Percentiles rank a stretch among this genome's conserved stretches.
Conservation (phyloP, 2,113 vertebrate genomes). For the Acrocephalus arundinaceus region DNA sequence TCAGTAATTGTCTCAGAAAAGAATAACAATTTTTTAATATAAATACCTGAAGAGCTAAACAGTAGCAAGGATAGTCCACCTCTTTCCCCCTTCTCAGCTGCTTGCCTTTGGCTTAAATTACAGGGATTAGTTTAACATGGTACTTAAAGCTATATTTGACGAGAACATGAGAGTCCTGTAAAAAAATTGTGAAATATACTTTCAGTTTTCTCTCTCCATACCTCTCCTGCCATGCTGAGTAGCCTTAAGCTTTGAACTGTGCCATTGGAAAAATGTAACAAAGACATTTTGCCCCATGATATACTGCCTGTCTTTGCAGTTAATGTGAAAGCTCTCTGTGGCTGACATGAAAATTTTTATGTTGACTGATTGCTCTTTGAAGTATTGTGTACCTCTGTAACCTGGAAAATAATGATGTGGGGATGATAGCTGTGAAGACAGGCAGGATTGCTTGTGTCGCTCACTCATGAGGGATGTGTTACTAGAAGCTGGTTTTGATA, state of each 20-base stretch:
- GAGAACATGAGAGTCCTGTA: neutral
- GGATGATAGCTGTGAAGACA: neutral
- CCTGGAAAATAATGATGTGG: neutral
- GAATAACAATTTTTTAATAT: neutral
- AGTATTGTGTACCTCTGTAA: neutral
- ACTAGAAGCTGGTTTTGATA: neutral
- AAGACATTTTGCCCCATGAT: neutral
- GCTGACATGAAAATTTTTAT: neutral
- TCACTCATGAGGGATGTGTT: neutral
- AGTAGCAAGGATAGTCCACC: neutral
- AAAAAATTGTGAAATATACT: neutral
- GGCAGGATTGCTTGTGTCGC: neutral
- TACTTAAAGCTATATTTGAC: neutral
- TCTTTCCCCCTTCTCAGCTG: neutral
- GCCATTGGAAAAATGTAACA: neutral
- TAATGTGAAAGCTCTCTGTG: neutral
- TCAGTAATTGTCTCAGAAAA: neutral
- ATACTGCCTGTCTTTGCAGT: neutral
- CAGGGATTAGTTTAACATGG: neutral
- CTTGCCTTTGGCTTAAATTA: neutral
- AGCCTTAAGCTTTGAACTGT: neutral
- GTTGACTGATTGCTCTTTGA: constrained; percentile 25
- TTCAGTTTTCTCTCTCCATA: neutral
- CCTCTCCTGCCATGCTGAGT: neutral
- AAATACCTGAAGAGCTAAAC: neutral